These are phyloP conservation scores for Halesus radiatus DNA, from an alignment of 1,140 invertebrate genomes.

Conservation along the genomic window DNA sequence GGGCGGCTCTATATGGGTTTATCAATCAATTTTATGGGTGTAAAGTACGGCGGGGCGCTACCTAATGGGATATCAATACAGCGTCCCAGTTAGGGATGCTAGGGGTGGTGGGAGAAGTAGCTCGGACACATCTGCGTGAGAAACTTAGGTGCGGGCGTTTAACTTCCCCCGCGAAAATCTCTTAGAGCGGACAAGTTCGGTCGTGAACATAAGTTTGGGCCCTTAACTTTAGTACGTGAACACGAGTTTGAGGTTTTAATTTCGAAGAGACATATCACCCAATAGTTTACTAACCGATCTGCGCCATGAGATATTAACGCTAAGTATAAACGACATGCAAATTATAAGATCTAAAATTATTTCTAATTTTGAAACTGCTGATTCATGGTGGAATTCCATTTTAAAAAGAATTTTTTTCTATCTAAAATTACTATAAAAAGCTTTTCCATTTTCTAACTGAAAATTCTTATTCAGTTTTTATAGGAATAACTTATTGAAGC, in stretches of 20 bases:
- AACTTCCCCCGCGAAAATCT: slow-evolving; percentile 27
- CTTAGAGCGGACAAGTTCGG: slow-evolving; percentile 16
- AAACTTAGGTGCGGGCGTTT: not conserved
- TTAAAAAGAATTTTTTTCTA: too few species aligned
- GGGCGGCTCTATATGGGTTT: slow-evolving; percentile 38
- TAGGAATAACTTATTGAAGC: too few species aligned
- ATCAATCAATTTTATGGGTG: slow-evolving; percentile 58
- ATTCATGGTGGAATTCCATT: too few species aligned
- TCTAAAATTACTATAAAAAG: too few species aligned
- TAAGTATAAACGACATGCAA: not conserved
- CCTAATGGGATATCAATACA: slow-evolving; percentile 57
- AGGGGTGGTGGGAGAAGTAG: slow-evolving; percentile 2
- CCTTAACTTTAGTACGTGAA: not conserved
- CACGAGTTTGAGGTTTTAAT: slow-evolving; percentile 29
- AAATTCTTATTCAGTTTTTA: too few species aligned
- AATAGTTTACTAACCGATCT: slow-evolving; percentile 2
- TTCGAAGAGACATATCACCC: slow-evolving; percentile 26
- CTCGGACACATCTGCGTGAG: slow-evolving; percentile 24
- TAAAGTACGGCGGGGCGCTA: slow-evolving; percentile 50
- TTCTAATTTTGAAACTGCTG: too few species aligned
- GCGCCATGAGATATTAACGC: slow-evolving; percentile 11
- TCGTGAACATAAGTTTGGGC: slow-evolving; percentile 1
- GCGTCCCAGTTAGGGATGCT: not conserved
- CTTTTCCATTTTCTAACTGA: too few species aligned
- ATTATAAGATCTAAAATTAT: too few species aligned